phyloP scores from a whole-genome alignment of 2,888 invertebrate genomes.

The Tetheella fluctuosa region DNA sequence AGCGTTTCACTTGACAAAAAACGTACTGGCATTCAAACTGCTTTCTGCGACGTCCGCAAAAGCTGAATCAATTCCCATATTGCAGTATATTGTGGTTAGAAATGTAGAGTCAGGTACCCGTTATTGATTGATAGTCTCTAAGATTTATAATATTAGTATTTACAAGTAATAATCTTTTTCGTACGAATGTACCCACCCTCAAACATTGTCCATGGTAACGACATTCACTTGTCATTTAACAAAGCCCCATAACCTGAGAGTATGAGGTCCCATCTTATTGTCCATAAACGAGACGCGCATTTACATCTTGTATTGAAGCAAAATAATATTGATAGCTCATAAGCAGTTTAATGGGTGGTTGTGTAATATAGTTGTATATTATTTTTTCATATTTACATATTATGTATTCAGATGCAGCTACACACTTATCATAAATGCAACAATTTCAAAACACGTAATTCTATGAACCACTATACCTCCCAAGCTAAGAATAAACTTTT shows the following conservation, averaged over 20 bases:
- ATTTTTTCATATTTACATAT: too few species aligned
- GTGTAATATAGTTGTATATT: too few species aligned
- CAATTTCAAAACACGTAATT: too few species aligned
- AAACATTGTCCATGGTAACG: conserved; percentile 31
- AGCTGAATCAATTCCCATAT: conserved; percentile 43
- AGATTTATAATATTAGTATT: too few species aligned
- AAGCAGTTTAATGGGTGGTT: too few species aligned
- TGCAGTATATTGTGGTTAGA: conserved; percentile 32
- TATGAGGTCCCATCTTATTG: conserved; percentile 40
- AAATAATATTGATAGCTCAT: conserved; percentile 20
- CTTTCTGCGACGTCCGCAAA: conserved; percentile 38
- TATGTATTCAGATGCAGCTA: too few species aligned
- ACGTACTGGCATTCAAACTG: conserved; percentile 37
- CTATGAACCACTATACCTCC: too few species aligned
- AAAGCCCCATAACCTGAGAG: conserved; percentile 33
- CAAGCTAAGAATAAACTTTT: too few species aligned
- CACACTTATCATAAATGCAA: too few species aligned
- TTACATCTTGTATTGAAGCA: conserved; percentile 25
- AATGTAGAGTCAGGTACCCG: conserved; percentile 15
- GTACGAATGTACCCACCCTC: background rate
- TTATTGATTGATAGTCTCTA: background rate
- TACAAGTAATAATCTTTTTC: too few species aligned
- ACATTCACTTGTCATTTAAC: conserved; percentile 35
- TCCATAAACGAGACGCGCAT: conserved; percentile 44
- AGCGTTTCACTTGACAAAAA: conserved; percentile 56